Percentiles rank a stretch among this genome's conserved stretches.
phyloP scores from a whole-genome alignment of 2,888 invertebrate genomes.

The Tridacna gigas region DNA sequence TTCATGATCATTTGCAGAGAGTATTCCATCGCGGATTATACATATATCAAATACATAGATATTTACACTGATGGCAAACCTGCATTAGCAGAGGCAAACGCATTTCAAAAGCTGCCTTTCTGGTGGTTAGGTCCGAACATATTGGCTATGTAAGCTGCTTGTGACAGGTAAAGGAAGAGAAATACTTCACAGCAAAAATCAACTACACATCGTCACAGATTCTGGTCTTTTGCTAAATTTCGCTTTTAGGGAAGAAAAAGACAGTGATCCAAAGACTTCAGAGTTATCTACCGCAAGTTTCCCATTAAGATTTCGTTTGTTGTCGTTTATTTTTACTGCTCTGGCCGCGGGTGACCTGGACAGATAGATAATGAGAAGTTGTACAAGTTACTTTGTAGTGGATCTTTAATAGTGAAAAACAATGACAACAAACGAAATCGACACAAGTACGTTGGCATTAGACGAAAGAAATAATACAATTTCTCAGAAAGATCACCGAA shows the following conservation, averaged over 20 bases:
- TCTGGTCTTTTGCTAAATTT: constrained; percentile 46
- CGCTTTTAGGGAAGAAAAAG: constrained; percentile 20
- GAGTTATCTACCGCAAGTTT: constrained; percentile 33
- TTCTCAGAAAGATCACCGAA: too few relatives aligned
- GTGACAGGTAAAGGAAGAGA: constrained; percentile 42
- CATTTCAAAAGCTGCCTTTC: constrained; percentile 12
- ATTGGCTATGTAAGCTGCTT: constrained; percentile 54
- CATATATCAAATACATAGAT: background rate
- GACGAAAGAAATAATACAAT: too few relatives aligned
- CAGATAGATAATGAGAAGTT: too few relatives aligned
- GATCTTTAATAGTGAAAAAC: too few relatives aligned
- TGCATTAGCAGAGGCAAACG: background rate
- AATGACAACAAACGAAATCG: too few relatives aligned
- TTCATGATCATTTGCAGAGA: constrained; percentile 29
- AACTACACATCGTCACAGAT: constrained; percentile 22
- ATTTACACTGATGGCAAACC: background rate
- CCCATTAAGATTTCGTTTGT: too few relatives aligned
- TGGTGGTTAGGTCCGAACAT: constrained; percentile 37
- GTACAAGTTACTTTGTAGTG: too few relatives aligned
- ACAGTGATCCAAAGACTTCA: constrained; percentile 15
- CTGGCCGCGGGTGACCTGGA: too few relatives aligned
- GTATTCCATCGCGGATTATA: constrained; percentile 22
- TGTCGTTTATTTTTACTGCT: too few relatives aligned
- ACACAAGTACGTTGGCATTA: too few relatives aligned
- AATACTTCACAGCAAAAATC: background rate